These are phyloP conservation scores for Syncerus caffer DNA, from an alignment of 2,797 vertebrate genomes.

Conservation along the genomic window DNA sequence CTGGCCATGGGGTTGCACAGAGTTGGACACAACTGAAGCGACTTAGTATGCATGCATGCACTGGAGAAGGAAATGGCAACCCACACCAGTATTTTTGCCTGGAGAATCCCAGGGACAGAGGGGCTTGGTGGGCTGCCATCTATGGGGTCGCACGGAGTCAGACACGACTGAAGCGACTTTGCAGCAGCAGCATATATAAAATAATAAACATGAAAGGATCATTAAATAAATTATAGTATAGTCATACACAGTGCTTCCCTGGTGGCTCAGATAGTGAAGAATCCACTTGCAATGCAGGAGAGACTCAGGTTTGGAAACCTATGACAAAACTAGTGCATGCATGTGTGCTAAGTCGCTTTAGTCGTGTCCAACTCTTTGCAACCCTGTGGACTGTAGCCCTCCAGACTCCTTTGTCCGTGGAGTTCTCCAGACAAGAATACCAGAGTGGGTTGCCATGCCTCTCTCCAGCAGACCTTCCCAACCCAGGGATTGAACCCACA, in stretches of 20 bases:
- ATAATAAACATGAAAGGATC: background rate
- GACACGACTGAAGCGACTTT: background rate
- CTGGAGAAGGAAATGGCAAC: no score
- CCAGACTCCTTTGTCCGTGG: background rate
- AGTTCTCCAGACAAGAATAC: background rate
- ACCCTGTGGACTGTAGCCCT: background rate
- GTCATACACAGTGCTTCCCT: background rate
- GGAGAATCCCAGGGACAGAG: no score
- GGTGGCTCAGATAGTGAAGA: background rate
- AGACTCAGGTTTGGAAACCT: background rate
- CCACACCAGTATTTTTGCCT: no score
- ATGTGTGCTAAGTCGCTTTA: background rate
- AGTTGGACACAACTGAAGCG: no score
- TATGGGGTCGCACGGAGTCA: no score
- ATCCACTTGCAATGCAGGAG: background rate
- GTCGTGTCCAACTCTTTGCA: accelerated
- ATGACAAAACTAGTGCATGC: background rate
- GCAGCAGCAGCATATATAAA: background rate
- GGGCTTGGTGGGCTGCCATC: no score
- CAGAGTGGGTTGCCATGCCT: background rate
- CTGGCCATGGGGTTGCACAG: no score
- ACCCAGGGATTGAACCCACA: background rate
- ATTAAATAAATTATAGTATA: background rate
- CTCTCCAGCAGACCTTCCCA: background rate
- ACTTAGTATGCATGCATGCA: no score